Evolutionary conservation across 1,140 invertebrate species (phyloP).

Genomic region (Aphaenogaster rudis): DNA sequence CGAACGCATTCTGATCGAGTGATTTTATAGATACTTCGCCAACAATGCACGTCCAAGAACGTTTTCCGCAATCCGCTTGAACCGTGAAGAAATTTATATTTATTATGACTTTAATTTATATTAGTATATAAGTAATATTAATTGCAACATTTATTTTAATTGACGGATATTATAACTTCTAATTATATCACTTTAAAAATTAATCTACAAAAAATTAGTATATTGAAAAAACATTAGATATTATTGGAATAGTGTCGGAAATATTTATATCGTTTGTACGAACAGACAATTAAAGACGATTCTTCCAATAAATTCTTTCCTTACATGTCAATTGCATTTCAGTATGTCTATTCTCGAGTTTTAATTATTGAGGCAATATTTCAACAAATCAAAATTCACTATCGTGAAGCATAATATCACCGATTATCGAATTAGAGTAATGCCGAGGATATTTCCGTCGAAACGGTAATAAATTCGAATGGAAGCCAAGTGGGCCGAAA

Average conservation of each 20-base stretch:
- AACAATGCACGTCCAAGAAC: neutral
- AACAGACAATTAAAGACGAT: neutral
- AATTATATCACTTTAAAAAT: neutral
- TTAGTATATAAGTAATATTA: neutral
- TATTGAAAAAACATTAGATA: neutral
- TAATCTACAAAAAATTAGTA: neutral
- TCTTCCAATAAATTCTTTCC: neutral
- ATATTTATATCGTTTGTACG: neutral
- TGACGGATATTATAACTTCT: neutral
- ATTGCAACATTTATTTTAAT: neutral
- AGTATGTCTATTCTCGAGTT: neutral
- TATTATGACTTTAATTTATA: neutral
- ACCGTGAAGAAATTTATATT: constrained; percentile 13
- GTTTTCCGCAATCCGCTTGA: neutral
- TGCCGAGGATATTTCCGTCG: constrained; percentile 63
- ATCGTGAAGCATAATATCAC: neutral
- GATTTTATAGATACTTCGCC: constrained; percentile 17
- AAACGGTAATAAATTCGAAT: constrained; percentile 75
- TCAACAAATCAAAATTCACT: neutral
- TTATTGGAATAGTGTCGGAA: neutral
- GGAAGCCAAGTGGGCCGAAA: constrained; percentile 41
- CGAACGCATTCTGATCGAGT: neutral
- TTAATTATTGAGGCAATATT: neutral
- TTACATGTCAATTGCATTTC: neutral
- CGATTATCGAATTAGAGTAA: constrained; percentile 49